These are phyloP conservation scores for Cyclophora albipunctata DNA, from an alignment of 2,888 invertebrate genomes.

Conservation along the genomic window DNA sequence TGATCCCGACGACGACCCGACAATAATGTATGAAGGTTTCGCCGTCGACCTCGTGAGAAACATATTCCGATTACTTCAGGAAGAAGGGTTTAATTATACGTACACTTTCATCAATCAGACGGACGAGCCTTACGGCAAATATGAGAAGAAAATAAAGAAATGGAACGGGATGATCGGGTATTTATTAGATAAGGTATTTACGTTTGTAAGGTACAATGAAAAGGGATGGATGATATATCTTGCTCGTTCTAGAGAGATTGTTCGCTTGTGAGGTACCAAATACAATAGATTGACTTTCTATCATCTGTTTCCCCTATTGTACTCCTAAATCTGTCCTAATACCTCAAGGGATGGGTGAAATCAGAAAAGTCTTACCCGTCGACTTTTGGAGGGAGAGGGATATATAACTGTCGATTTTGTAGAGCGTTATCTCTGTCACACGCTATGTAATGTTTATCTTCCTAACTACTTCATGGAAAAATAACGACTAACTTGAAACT, in stretches of 20 bases:
- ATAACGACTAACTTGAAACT: no score
- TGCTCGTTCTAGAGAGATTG: no score
- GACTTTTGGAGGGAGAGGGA: no score
- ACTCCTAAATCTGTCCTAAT: no score
- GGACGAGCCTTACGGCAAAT: constrained; percentile 40
- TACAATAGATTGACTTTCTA: background rate
- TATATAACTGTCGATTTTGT: no score
- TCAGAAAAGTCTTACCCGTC: no score
- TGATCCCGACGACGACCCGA: constrained; percentile 67
- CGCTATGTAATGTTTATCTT: no score
- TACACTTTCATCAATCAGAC: constrained; percentile 43
- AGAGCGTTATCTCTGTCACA: no score
- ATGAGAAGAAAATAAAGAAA: constrained; percentile 42
- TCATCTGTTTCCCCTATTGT: no score
- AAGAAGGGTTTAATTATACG: constrained; percentile 51
- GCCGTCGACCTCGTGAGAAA: constrained; percentile 83
- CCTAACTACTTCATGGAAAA: no score
- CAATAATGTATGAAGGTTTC: constrained; percentile 83
- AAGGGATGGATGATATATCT: no score
- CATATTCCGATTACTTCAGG: constrained; percentile 77
- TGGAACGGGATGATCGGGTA: constrained; percentile 60
- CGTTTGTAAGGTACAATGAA: background rate
- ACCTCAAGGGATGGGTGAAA: no score
- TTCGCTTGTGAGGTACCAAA: background rate
- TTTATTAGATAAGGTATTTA: constrained; percentile 52